These are phyloP conservation scores for Pycnomerus fuliginosus DNA, from an alignment of 2,888 invertebrate species.

Conservation along the genomic window DNA sequence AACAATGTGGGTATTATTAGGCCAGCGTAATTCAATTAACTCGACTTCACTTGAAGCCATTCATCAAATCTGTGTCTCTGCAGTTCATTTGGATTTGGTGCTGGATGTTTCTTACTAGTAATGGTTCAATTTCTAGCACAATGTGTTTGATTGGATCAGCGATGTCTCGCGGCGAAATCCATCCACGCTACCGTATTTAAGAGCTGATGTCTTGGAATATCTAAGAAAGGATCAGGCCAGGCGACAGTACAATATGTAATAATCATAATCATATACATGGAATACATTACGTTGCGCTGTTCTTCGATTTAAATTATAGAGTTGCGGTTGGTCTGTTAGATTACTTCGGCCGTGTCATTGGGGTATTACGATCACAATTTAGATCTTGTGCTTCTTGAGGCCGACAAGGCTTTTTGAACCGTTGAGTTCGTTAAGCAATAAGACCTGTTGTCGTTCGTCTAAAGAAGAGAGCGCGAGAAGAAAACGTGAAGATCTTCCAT, in stretches of 20 bases:
- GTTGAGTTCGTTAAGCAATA: background rate
- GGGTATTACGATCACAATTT: slow-evolving; percentile 14
- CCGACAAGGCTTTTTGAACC: background rate
- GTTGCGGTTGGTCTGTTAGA: slow-evolving; percentile 17
- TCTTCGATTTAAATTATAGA: slow-evolving; percentile 32
- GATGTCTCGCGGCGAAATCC: slow-evolving; percentile 28
- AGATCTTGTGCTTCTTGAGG: slow-evolving; percentile 8
- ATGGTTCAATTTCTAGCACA: slow-evolving; percentile 36
- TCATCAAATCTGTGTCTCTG: too few relatives aligned
- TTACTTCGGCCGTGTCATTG: slow-evolving; percentile 12
- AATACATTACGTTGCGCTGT: slow-evolving; percentile 31
- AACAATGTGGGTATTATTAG: slow-evolving; percentile 42
- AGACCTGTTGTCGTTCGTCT: slow-evolving; percentile 2
- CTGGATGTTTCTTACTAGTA: slow-evolving; percentile 11
- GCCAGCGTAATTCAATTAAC: slow-evolving; percentile 37
- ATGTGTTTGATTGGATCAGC: slow-evolving; percentile 32
- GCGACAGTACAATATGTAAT: slow-evolving; percentile 40
- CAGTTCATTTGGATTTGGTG: background rate
- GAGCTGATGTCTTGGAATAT: slow-evolving; percentile 26
- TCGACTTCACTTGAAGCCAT: slow-evolving; percentile 10
- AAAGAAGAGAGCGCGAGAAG: slow-evolving; percentile 2
- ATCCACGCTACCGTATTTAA: slow-evolving; percentile 34
- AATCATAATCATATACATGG: slow-evolving; percentile 41
- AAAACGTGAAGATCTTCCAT: slow-evolving; percentile 32
- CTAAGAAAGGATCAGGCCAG: slow-evolving; percentile 28